Evolutionary conservation across 2,113 vertebrate species (phyloP), one percentile per base, ranked within the genome.

Genomic region (Rana temporaria): DNA sequence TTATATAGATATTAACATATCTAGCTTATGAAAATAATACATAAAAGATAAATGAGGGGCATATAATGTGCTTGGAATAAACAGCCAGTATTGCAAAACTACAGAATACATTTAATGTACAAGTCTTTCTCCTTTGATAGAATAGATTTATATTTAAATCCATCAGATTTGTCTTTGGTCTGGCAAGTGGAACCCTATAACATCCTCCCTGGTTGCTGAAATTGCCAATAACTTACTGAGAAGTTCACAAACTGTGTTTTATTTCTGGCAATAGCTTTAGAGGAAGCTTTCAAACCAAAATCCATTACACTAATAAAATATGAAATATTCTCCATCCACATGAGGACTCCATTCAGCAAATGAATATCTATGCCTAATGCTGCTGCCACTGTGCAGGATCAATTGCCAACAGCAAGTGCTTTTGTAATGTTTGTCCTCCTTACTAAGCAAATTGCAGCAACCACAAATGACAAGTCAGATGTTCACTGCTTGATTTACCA

Each of bases 301-400:
- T 80, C 78, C 78, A 80, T 80, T 80, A 80, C 55, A 24, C 66
- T 80, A 80, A 80, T 70, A 79, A 79, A 79, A 80, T 60, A 69
- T 60, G 78, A 80, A 60, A 69, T 80, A 80, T 70, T 80, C 26
- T 57, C 66, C 15, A 20, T 70, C 53, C 55, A 60, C 12, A 78
- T 65, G 75, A 48, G n/a, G 53, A 62, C 52, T 69, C 32, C 30
- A 65, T 59, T 65, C 55, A n/a, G 78, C 65, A 69, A 38, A 70
- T n/a, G 20, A 80, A 70, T 48, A 32, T 60, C 26, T 32, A 62
- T 24, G 62, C 66, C 17, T 80, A 22, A 80, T 68, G 20, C 17
- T 20, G 20, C 55, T 80, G 78, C 56, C 78, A 70, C 55, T 16
- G 48, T 24, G 11, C 48, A 19, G n/a, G 55, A 22, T 69, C 16